Base-by-base conservation (phyloP, 2,797 vertebrate species). In the Mastacembelus armatus region DNA sequence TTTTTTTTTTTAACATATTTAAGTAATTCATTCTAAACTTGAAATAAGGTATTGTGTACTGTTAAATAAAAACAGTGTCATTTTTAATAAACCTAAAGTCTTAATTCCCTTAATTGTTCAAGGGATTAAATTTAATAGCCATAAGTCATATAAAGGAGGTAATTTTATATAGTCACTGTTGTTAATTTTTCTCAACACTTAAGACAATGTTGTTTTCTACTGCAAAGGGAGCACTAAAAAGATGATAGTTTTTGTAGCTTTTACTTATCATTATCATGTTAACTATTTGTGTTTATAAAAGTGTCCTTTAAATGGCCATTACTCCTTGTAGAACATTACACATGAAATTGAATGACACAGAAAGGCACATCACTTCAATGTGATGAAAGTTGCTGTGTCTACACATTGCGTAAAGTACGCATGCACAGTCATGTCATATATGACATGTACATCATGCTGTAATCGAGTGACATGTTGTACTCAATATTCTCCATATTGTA, bases 381-480 rank as follows among this genome's bases (percentile, higher is more conserved):
- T 21, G 55, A 61, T 62, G 51, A 47, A 3, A 7, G 21, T 42
- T 58, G 9, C 7, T 29, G 3, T 30, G 2, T 57, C 26, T 64
- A 32, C 40, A 14, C 1, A 0, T 19, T 35, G 57, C 29, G 38
- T 54, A 32, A 43, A 30, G 22, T 27, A 29, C 44, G 26, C 71
- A 22, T 45, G 61, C 1, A 16, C 50, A 26, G 21, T 62, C 39
- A 47, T 61, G 68, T 38, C 44, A 68, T 33, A 30, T 10, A 35
- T 50, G 62, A 55, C 66, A 64, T 29, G 62, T 66, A n/a, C 5
- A 3, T 66, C 69, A 66, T 49, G 57, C 58, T 52, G 35, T 58
- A 56, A 75, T 71, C 58, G 62, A 71, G 52, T 48, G 63, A 58
- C 55, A 66, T 35, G 30, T 48, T 66, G 56, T n/a, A n/a, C n/a